phyloP scores from a whole-genome alignment of 2,888 invertebrate genomes.

The Petrophora chlorosata region DNA sequence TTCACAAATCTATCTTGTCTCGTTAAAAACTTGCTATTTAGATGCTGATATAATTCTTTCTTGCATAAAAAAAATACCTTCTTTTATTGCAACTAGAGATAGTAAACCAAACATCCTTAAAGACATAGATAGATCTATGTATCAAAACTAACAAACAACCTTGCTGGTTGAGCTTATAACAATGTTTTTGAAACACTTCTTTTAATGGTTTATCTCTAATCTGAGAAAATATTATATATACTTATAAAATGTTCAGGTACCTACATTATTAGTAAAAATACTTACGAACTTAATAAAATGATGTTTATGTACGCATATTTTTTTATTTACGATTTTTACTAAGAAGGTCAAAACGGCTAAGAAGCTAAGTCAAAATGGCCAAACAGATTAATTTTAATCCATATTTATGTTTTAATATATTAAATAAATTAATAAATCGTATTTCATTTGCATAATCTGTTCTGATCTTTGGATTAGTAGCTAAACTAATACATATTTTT shows the following conservation, averaged over 20 bases:
- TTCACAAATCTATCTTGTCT: constrained; percentile 12
- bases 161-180: constrained; percentile 7
- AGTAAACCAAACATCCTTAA: constrained; percentile 1
- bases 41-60: constrained; percentile 27
- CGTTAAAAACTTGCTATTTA: constrained; percentile 23
- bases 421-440: neutral
- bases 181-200: constrained; percentile 14
- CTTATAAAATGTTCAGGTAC: too few species aligned
- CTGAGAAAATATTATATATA: constrained; percentile 1
- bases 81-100: neutral
- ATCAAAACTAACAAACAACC: neutral
- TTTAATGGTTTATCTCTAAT: constrained; percentile 12
- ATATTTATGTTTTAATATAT: constrained; percentile 16
- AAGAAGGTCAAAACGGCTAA: constrained; percentile 9
- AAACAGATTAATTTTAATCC: constrained; percentile 5
- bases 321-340: neutral
- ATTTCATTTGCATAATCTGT: constrained; percentile 18
- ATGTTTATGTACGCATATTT: too few species aligned
- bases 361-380: constrained; percentile 1
- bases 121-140: too few species aligned
- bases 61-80: too few species aligned
- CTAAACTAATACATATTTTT: too few species aligned
- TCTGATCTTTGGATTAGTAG: too few species aligned
- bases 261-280: too few species aligned
- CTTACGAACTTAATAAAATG: too few species aligned